Conservation (phyloP, 1,140 invertebrate genomes). For the Drosophila tristis region DNA sequence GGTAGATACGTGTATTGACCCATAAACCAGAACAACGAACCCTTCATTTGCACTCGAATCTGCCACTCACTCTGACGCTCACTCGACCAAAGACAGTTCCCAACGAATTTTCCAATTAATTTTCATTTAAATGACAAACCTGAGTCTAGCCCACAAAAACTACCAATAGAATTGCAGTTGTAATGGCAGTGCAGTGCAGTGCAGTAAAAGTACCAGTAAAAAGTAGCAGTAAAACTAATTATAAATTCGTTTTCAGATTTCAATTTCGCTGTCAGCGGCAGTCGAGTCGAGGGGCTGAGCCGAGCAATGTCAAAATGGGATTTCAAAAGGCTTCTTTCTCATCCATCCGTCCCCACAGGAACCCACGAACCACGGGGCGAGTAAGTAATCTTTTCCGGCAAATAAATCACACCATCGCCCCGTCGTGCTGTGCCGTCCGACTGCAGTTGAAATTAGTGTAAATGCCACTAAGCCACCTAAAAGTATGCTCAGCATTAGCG, state of each 20-base stretch:
- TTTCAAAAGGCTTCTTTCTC: slow-evolving; percentile 21
- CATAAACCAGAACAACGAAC: slow-evolving; percentile 1
- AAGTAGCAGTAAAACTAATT: slow-evolving; percentile 82
- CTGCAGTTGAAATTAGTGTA: slow-evolving; percentile 77
- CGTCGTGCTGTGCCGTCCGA: slow-evolving; percentile 22
- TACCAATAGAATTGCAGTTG: slow-evolving; percentile 31
- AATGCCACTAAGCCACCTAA: slow-evolving; percentile 80
- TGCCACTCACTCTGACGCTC: slow-evolving; percentile 16
- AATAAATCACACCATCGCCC: slow-evolving; percentile 82
- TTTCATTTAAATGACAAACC: slow-evolving; percentile 54
- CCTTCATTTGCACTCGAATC: slow-evolving; percentile 27
- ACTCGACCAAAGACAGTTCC: slow-evolving; percentile 43
- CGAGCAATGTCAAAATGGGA: slow-evolving; percentile 58
- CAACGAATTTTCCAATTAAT: slow-evolving; percentile 78
- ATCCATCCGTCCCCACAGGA: slow-evolving; percentile 3
- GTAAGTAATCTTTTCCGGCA: slow-evolving; percentile 84
- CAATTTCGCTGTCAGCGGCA: slow-evolving; percentile 76
- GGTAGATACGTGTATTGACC: slow-evolving; percentile 4
- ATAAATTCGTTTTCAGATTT: slow-evolving; percentile 82
- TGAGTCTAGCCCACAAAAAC: slow-evolving; percentile 41
- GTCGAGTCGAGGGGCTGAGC: slow-evolving; percentile 27
- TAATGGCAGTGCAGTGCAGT: slow-evolving; percentile 10
- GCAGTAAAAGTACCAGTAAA: slow-evolving; percentile 24
- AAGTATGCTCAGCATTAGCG: slow-evolving; percentile 76
- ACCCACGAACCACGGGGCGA: slow-evolving; percentile 57